A percentile compares a stretch with the other conserved stretches of the same genome.
Evolutionary conservation across 2,888 invertebrate genomes (phyloP).

Genomic region (Cheilosia urbana): DNA sequence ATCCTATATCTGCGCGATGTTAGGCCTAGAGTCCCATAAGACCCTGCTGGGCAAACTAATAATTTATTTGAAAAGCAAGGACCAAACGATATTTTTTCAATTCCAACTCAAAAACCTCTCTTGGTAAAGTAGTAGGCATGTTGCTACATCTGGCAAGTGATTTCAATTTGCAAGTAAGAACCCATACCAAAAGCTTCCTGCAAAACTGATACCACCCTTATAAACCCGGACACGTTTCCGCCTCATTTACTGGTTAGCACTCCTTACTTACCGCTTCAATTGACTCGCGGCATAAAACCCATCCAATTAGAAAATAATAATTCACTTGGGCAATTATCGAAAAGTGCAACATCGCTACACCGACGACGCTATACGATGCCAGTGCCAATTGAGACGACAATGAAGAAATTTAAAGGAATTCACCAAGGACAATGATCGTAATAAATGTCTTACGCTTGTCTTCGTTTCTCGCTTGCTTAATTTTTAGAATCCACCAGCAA

Average conservation of each 20-base stretch:
- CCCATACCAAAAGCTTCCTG: no score
- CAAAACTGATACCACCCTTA: no score
- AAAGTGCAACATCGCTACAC: slow-evolving; percentile 18
- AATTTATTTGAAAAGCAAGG: no score
- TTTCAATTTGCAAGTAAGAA: no score
- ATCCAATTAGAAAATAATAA: slow-evolving; percentile 59
- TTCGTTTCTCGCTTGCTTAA: slow-evolving; percentile 49
- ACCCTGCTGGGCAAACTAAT: no score
- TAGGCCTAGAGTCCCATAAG: no score
- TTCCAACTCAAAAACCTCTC: no score
- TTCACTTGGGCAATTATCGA: slow-evolving; percentile 59
- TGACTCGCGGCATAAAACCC: slow-evolving; percentile 36
- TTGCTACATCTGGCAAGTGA: no score
- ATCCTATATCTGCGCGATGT: no score
- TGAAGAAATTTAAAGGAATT: slow-evolving; percentile 27
- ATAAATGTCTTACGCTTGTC: slow-evolving; percentile 57
- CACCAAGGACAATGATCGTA: slow-evolving; percentile 36
- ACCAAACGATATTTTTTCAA: no score
- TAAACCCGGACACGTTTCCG: background rate
- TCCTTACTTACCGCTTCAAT: background rate
- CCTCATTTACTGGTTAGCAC: slow-evolving; percentile 22
- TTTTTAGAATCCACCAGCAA: slow-evolving; percentile 52
- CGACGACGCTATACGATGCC: background rate
- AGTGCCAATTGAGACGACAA: background rate
- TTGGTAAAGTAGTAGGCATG: no score